Evolutionary conservation across 2,797 vertebrate species (phyloP), one percentile per base, ranked within the genome.

Genomic region (Siniperca undulata): DNA sequence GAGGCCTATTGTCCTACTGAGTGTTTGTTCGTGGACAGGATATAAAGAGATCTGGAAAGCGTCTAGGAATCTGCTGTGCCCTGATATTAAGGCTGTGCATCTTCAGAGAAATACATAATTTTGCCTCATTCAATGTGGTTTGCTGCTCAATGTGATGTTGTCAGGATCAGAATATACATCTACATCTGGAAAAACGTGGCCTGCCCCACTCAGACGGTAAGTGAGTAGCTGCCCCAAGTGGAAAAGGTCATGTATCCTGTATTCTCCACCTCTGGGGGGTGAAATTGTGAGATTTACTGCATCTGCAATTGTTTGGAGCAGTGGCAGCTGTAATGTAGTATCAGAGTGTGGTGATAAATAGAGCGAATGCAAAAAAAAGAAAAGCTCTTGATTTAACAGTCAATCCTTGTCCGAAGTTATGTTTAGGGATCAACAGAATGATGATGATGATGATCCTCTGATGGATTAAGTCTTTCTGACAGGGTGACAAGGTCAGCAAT

Each of bases 351-450:
- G 52, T 87, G 78, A 88, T 91, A 53, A 85, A 87, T 89, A 64
- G 66, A 74, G 71, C 44, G 11, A 16, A 55, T 27, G 77, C 50
- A 50, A 22, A 52, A 52, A 61, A 59, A 58, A 58, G 77, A 70
- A 69, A 71, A 65, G 38, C 78, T 82, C 55, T 62, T 66, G 67
- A 84, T 74, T 83, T 71, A 61, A 67, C 74, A 75, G 72, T 70
- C 73, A 22, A 50, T 83, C 67, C 42, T 66, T 74, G 50, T 89
- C 70, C 7, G 30, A 76, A 78, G 53, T 77, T 77, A 66, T 70
- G 81, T 92, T 87, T 81, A 82, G 65, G 48, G 67, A 80, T 80
- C 34, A 70, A 75, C 80, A 68, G 78, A 87, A 27, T 38, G 62
- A 70, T 22, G 48, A 40, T 46, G 10, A 46, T 67, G 60, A 42